Conservation (phyloP, 1,140 invertebrate genomes). For the Zophobas morio region DNA sequence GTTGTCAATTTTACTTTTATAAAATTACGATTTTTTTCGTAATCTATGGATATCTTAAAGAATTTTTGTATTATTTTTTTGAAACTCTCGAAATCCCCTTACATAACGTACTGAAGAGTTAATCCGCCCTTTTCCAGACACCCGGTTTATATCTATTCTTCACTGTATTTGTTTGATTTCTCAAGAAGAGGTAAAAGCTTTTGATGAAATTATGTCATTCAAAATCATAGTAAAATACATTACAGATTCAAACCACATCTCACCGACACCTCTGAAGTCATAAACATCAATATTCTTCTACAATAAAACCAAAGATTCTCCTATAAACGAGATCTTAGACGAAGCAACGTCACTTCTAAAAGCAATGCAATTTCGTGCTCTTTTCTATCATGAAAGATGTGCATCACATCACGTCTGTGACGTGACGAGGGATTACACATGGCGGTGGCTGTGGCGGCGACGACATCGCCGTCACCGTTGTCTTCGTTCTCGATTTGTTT, state of each 20-base stretch:
- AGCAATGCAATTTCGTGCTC: constrained; percentile 27
- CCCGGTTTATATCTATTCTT: no score
- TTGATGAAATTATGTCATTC: no score
- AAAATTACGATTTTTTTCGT: no score
- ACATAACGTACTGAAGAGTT: no score
- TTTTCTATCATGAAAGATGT: not conserved
- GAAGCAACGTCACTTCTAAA: constrained; percentile 14
- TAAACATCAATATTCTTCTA: constrained; percentile 22
- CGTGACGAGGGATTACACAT: not conserved
- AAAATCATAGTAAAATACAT: constrained; percentile 2
- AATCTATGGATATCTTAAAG: no score
- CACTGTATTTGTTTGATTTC: no score
- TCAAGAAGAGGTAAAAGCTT: no score
- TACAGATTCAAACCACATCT: not conserved
- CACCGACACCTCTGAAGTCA: not conserved
- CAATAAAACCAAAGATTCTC: constrained; percentile 21
- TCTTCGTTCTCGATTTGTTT: constrained; percentile 42
- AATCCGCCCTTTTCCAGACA: no score
- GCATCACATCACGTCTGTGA: not conserved
- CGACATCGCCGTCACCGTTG: not conserved
- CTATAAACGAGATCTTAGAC: constrained; percentile 8
- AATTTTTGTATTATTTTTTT: no score
- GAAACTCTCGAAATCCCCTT: no score
- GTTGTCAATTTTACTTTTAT: no score
- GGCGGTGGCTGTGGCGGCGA: not conserved